Conservation (phyloP, 2,113 vertebrate genomes). For the Chauna torquata region DNA sequence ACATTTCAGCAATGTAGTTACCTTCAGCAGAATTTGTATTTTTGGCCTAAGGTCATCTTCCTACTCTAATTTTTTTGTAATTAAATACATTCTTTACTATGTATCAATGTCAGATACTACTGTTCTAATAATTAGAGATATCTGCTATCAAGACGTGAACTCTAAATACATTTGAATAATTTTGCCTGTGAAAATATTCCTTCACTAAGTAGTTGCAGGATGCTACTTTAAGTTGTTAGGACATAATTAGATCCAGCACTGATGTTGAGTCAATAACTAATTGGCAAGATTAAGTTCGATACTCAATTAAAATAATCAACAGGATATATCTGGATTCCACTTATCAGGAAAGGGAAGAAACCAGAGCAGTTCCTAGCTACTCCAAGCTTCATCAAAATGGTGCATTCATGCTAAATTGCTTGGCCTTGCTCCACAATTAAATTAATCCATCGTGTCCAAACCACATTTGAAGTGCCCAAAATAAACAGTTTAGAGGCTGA, state of each 20-base stretch:
- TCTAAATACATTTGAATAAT: background rate
- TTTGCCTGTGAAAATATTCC: background rate
- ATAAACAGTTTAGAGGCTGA: background rate
- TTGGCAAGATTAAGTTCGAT: background rate
- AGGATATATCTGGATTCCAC: background rate
- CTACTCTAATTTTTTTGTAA: background rate
- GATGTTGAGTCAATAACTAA: background rate
- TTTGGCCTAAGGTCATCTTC: background rate
- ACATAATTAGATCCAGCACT: background rate
- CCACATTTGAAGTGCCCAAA: background rate
- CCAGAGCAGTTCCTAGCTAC: background rate
- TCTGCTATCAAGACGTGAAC: background rate
- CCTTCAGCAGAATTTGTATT: background rate
- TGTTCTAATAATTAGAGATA: background rate
- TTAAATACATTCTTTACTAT: background rate
- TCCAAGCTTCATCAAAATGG: background rate
- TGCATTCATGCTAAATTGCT: background rate
- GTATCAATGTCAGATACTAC: background rate
- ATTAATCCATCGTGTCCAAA: conserved; percentile 1
- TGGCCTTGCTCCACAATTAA: background rate
- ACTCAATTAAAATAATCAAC: background rate
- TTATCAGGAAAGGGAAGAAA: background rate
- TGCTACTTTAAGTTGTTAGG: background rate
- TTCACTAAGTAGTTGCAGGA: background rate
- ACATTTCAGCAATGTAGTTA: background rate